Evolutionary conservation across 1,140 invertebrate genomes (phyloP).

Genomic region (Anastatus disparis): DNA sequence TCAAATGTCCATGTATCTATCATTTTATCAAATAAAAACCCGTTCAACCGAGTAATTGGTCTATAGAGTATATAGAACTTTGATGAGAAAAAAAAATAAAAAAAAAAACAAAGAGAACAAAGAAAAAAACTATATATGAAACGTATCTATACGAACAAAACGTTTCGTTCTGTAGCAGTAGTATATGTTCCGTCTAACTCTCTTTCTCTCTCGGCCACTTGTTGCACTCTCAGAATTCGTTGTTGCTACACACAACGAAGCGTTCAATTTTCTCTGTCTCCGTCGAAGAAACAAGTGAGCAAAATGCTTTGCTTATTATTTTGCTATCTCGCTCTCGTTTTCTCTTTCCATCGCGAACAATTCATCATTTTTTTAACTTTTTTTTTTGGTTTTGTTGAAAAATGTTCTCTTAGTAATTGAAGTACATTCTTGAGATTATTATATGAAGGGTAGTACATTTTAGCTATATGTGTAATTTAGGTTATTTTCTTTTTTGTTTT

Average conservation of each 20-base stretch:
- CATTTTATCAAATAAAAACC: no score
- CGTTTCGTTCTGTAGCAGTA: no score
- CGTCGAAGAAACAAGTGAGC: not conserved
- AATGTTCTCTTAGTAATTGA: not conserved
- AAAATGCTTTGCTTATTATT: not conserved
- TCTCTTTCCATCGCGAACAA: no score
- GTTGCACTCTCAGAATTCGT: constrained; percentile 20
- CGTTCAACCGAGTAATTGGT: constrained; percentile 10
- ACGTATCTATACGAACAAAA: not conserved
- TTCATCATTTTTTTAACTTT: no score
- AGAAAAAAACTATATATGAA: constrained; percentile 11
- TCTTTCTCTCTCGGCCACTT: constrained; percentile 2
- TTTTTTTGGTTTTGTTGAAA: not conserved
- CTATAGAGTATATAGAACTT: constrained; percentile 10
- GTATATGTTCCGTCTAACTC: no score
- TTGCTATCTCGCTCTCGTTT: no score
- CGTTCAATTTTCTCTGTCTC: constrained; percentile 6
- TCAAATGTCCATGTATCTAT: no score
- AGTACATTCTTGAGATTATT: not conserved
- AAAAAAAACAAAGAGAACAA: constrained; percentile 18
- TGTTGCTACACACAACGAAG: no score
- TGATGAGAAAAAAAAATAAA: constrained; percentile 12
- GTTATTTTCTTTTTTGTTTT: no score
- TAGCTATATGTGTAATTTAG: no score
- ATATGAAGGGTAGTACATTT: no score